These are phyloP conservation scores for Zophobas morio DNA, from an alignment of 1,140 invertebrate genomes.

Conservation along the genomic window DNA sequence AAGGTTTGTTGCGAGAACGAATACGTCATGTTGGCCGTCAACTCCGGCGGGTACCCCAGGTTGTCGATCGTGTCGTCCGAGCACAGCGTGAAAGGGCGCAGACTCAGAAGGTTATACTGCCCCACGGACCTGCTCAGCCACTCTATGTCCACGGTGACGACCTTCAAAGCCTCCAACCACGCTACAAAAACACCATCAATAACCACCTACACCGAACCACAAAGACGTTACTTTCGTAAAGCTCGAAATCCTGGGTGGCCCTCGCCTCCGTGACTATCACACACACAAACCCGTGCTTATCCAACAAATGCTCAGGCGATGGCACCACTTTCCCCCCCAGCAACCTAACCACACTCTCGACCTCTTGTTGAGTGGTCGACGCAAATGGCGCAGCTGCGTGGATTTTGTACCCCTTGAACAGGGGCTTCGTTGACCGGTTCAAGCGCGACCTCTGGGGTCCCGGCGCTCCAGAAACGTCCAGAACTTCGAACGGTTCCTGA, in stretches of 20 bases:
- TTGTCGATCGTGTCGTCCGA: conserved; percentile 59
- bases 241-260: conserved; percentile 58
- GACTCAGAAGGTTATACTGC: conserved; percentile 60
- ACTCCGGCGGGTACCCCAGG: conserved; percentile 61
- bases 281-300: conserved; percentile 54
- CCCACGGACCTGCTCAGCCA: conserved; percentile 64
- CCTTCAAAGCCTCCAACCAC: conserved; percentile 60
- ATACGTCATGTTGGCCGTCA: conserved; percentile 52
- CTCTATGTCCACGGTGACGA: conserved; percentile 63
- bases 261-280: conserved; percentile 61
- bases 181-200: no score
- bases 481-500: conserved; percentile 62
- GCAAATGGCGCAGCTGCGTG: conserved; percentile 58
- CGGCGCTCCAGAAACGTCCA: conserved; percentile 59
- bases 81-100: conserved; percentile 60
- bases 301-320: conserved; percentile 53
- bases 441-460: conserved; percentile 62
- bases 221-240: conserved; percentile 65
- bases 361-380: conserved; percentile 55
- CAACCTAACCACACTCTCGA: conserved; percentile 60
- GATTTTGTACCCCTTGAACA: conserved; percentile 62
- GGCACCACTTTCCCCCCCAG: conserved; percentile 58
- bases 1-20: conserved; percentile 12
- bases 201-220: no score
- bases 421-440: conserved; percentile 50